Evolutionary conservation across 2,113 vertebrate genomes (phyloP).

Genomic region (Etheostoma cragini): DNA sequence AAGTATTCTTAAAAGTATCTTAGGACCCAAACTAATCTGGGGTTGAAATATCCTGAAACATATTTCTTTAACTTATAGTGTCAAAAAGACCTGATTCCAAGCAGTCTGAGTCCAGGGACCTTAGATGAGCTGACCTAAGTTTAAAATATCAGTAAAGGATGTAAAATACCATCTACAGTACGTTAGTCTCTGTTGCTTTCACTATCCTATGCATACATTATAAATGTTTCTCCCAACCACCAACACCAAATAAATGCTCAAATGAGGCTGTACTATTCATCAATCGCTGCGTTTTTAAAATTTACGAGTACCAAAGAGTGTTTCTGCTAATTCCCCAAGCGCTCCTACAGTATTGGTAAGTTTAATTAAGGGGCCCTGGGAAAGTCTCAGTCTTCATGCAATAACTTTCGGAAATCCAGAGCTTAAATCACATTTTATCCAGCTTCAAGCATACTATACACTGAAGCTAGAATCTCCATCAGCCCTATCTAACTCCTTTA

Average conservation of each 20-base stretch:
- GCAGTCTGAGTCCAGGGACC: background rate
- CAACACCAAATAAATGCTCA: background rate
- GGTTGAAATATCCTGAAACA: too few relatives aligned
- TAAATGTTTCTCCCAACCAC: background rate
- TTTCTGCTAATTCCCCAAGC: slow-evolving; percentile 5
- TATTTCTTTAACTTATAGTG: too few relatives aligned
- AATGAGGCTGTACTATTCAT: background rate
- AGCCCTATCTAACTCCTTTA: background rate
- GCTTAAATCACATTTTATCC: background rate
- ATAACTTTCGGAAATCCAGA: background rate
- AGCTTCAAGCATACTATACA: background rate
- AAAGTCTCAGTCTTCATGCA: background rate
- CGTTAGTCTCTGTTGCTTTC: background rate
- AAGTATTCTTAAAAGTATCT: background rate
- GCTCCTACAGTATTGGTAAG: background rate
- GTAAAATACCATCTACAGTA: background rate
- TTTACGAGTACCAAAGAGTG: slow-evolving; percentile 15
- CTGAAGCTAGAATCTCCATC: background rate
- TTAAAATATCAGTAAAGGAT: slow-evolving; percentile 12
- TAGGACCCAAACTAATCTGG: too few relatives aligned
- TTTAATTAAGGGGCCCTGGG: slow-evolving; percentile 9
- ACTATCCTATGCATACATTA: background rate
- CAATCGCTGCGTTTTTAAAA: slow-evolving; percentile 12
- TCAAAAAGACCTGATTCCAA: background rate
- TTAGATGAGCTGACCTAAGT: background rate